Evolutionary conservation across 2,113 vertebrate species (phyloP), one percentile per base, ranked within the genome.

Genomic region (Seriola dumerili): DNA sequence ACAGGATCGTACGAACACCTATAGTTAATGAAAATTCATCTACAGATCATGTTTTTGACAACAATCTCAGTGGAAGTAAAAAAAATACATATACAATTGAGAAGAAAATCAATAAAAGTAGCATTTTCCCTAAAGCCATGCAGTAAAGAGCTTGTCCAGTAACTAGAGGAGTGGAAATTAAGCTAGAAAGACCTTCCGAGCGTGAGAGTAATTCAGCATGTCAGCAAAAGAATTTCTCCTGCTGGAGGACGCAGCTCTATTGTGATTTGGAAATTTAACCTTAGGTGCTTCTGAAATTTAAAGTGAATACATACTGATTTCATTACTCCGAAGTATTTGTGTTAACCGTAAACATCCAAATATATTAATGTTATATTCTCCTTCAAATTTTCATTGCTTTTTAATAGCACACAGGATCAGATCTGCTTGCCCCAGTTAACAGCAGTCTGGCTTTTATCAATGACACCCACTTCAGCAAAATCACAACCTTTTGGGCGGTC

Each of bases 401-500:
- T 21, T 50, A 57, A 64, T n/a, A 0, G 36, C 0, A 5, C 14
- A 66, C 13, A 46, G 11, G 54, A 57, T 21, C 46, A 71, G 54
- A 54, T 58, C 42, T 59, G 11, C 66, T 50, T 44, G 40, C 7
- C 54, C 54, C 76, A 71, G 48, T 76, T 76, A 72, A 64, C 69
- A 73, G 67, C 73, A 65, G 76, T 75, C 76, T 72, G 67, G 8
- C 11, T 74, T 59, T 5, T 64, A 86, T 90, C 87, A 91, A 84
- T 85, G 63, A 90, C 86, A 86, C 82, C 78, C 79, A 86, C 88
- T 72, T 66, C 0, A 86, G 65, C 52, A 55, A 65, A 65, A 59
- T 46, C 23, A 52, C 58, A 63, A 68, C 77, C 79, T 65, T 76
- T 77, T n/a, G 40, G 70, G 36, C 81, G 57, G 72, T 81, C 78